Evolutionary conservation across 2,113 vertebrate genomes (phyloP).

Genomic region (Alectura lathami): DNA sequence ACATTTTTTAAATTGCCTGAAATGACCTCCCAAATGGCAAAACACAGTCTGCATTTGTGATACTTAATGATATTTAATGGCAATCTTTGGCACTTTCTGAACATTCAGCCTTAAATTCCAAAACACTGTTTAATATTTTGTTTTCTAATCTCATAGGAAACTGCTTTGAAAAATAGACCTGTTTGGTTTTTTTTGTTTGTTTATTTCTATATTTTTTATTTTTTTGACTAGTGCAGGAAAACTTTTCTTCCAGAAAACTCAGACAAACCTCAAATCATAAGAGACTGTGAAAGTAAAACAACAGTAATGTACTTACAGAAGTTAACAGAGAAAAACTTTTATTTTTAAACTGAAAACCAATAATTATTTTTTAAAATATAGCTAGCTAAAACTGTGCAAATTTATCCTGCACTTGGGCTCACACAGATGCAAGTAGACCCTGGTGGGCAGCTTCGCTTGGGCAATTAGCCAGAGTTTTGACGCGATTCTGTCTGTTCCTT

Average conservation of each 20-base stretch:
- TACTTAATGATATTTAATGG: background rate
- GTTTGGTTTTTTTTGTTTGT: too few species aligned
- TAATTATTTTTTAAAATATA: background rate
- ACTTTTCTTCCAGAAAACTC: background rate
- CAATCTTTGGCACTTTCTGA: background rate
- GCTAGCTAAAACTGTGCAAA: rapidly evolving
- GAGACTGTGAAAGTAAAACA: background rate
- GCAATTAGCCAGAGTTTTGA: background rate
- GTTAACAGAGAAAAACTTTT: background rate
- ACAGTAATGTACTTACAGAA: background rate
- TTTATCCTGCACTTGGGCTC: background rate
- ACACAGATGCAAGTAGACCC: background rate
- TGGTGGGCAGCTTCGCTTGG: background rate
- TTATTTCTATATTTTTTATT: rapidly evolving
- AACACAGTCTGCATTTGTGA: background rate
- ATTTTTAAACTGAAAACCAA: background rate
- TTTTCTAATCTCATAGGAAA: background rate
- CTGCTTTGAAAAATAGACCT: background rate
- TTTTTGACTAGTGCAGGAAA: background rate
- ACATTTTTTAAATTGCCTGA: background rate
- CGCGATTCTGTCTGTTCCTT: background rate
- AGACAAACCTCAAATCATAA: background rate
- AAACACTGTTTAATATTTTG: background rate
- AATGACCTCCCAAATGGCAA: background rate
- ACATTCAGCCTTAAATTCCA: background rate